Evolutionary conservation across 2,888 invertebrate genomes (phyloP), one percentile per base, ranked within the genome.

Genomic region (Parthenolecanium corni): DNA sequence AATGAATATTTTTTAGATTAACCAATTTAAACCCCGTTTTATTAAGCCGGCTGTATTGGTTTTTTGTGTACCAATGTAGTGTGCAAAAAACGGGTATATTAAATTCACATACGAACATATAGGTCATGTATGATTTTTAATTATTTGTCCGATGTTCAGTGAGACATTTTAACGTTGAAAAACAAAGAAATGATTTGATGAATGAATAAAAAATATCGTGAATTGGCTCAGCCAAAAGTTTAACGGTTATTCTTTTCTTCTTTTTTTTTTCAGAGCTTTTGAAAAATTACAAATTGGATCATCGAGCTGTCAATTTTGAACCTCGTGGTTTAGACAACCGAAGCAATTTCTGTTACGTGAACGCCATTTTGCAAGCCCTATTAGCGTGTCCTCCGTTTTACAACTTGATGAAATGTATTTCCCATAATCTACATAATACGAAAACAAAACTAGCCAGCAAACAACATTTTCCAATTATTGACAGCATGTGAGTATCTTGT

Each of bases 261-360:
- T 31, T 31, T 52, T 16, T 67, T 20, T 74, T 82, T 79, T 70
- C 79, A 82, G 89, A 89, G 73, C 86, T 83, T 74, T 76, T 92
- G 65, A 76, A 81, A 1, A 82, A 81, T 69, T 85, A 89, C 72
- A 80, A 82, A 70, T 78, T 89, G 69, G 89, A 90, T 72, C 86
- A 87, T 72, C 80, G 83, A 65, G 81, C 86, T 0, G 83, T 89
- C 24, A 83, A 88, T 66, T 77, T 95, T 47, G 80, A 87, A 70
- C 94, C 95, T 0, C 82, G 95, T 56, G 96, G 96, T 1, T 80
- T 96, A 53, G 87, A 87, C 61, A 96, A 96, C 75, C 84, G 87
- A 67, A 90, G 90, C 67, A 96, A 95, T 76, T 95, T 92, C 76
- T 96, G 96, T 76, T 96, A 95, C 72, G 90, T 95, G 66, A 96